Percentiles rank a stretch among this genome's conserved stretches.
These are phyloP conservation scores for Rhinoptilus africanus DNA, from an alignment of 2,113 vertebrate species.

Conservation along the genomic window DNA sequence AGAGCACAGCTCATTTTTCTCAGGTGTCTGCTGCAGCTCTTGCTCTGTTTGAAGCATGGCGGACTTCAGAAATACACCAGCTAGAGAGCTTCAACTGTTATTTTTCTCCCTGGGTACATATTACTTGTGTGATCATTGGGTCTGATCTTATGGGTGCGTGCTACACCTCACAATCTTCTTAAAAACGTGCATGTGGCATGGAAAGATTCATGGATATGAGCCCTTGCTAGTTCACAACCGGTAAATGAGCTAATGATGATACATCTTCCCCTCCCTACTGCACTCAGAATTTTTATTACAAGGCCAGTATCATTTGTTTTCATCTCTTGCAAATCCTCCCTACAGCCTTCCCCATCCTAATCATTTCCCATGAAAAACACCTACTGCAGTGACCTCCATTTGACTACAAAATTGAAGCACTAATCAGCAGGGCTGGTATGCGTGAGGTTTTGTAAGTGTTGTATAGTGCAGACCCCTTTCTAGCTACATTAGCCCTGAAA, in stretches of 20 bases:
- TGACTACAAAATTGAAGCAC: slow-evolving; percentile 7
- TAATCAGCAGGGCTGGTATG: slow-evolving; percentile 4
- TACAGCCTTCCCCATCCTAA: slow-evolving; percentile 9
- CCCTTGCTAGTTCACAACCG: slow-evolving; percentile 40
- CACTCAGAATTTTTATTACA: slow-evolving; percentile 64
- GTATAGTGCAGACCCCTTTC: neutral
- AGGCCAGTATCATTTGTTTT: slow-evolving; percentile 61
- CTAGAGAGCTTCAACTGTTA: neutral
- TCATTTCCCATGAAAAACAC: slow-evolving; percentile 42
- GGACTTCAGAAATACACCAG: neutral
- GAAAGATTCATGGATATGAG: slow-evolving; percentile 55
- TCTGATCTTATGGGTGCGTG: neutral
- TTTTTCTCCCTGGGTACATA: neutral
- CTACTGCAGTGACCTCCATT: slow-evolving; percentile 51
- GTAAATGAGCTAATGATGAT: slow-evolving; percentile 68
- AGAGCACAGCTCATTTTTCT: fast-evolving
- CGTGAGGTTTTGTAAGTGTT: neutral
- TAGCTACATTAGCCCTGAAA: neutral
- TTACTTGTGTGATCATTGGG: neutral
- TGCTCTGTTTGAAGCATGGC: fast-evolving
- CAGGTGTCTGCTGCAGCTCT: neutral
- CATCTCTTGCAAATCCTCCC: slow-evolving; percentile 55
- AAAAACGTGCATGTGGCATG: neutral
- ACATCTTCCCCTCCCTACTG: slow-evolving; percentile 55
- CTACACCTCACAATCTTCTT: slow-evolving; percentile 10